Percentiles rank a stretch among this genome's conserved stretches.
These are phyloP conservation scores for Camponotus fellah DNA, from an alignment of 2,888 invertebrate genomes.

Conservation along the genomic window DNA sequence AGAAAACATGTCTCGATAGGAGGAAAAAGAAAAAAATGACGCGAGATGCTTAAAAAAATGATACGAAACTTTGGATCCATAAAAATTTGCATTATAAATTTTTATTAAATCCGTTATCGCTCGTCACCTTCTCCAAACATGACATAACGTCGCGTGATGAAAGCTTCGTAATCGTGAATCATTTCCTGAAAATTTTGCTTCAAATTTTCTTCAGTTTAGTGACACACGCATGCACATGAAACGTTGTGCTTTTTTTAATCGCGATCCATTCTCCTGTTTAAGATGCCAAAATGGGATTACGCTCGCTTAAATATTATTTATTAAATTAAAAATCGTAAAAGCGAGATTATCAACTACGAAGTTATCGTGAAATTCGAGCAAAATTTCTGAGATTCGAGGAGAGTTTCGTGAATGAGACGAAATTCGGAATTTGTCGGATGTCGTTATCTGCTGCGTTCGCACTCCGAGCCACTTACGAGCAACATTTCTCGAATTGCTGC, in stretches of 20 bases:
- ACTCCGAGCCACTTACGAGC: slow-evolving; percentile 26
- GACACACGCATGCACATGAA: not conserved
- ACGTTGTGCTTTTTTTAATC: not conserved
- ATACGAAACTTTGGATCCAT: not conserved
- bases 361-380: slow-evolving; percentile 24
- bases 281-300: not conserved
- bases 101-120: slow-evolving; percentile 56
- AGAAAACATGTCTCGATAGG: not conserved
- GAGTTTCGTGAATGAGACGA: slow-evolving; percentile 1
- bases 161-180: slow-evolving; percentile 68
- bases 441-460: slow-evolving; percentile 38
- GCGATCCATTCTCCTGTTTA: slow-evolving; percentile 42
- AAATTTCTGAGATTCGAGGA: slow-evolving; percentile 22
- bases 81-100: slow-evolving; percentile 53
- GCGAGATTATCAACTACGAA: slow-evolving; percentile 3
- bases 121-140: slow-evolving; percentile 62
- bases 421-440: slow-evolving; percentile 34
- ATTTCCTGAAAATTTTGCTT: slow-evolving; percentile 70
- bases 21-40: not conserved
- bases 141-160: slow-evolving; percentile 68
- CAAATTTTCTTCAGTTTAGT: slow-evolving; percentile 47
- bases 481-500: slow-evolving; percentile 47
- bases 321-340: slow-evolving; percentile 14
- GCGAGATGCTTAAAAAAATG: not conserved
- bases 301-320: not conserved